phyloP scores from a whole-genome alignment of 2,797 vertebrate genomes.

The Syngnathus rostellatus region DNA sequence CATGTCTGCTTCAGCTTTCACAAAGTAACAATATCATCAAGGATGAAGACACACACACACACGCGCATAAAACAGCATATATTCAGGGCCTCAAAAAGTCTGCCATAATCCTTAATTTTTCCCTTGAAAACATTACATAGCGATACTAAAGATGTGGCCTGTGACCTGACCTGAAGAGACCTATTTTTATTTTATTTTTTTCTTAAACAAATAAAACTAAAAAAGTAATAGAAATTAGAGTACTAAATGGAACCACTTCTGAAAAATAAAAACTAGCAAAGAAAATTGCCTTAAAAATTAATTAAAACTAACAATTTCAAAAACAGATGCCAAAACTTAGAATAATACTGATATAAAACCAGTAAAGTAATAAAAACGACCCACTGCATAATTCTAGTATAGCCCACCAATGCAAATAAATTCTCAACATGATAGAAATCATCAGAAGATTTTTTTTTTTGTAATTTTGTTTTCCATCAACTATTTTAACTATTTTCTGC shows the following conservation, averaged over 20 bases:
- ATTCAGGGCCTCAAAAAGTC: not conserved
- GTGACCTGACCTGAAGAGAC: no score
- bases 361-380: no score
- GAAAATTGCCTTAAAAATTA: no score
- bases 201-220: no score
- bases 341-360: no score
- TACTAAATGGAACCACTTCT: no score
- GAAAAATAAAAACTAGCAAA: no score
- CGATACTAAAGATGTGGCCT: not conserved
- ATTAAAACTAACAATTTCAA: no score
- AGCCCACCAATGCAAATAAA: not conserved
- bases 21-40: not conserved
- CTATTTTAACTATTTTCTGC: not conserved
- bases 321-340: no score
- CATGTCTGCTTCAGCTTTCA: slow-evolving; percentile 1
- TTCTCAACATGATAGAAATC: not conserved
- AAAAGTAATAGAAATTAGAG: no score
- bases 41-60: not conserved
- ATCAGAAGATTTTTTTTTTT: not conserved
- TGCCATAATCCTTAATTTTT: not conserved
- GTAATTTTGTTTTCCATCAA: not conserved
- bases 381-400: no score
- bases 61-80: not conserved
- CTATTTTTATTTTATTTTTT: no score
- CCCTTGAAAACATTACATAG: not conserved